phyloP scores from a whole-genome alignment of 1,140 invertebrate genomes.

The Pomacea maculata region DNA sequence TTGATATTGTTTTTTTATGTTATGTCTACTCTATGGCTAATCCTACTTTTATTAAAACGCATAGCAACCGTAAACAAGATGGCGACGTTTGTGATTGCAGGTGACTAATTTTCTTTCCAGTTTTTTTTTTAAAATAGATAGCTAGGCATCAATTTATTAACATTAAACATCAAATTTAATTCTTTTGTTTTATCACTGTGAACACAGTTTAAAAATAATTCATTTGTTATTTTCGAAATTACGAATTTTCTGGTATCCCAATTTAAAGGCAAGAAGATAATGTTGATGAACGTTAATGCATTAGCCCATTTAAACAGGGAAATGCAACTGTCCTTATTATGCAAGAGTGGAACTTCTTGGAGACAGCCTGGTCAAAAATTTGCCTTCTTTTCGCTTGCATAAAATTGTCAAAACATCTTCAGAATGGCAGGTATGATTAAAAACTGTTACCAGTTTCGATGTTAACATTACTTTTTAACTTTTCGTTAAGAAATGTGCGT shows the following conservation, averaged over 20 bases:
- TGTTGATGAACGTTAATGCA: neutral
- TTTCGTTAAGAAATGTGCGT: neutral
- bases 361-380: slow-evolving; percentile 59
- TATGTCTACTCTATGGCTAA: neutral
- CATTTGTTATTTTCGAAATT: neutral
- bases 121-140: neutral
- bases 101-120: slow-evolving; percentile 29
- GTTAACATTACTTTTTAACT: neutral
- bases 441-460: neutral
- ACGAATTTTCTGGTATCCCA: neutral
- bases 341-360: slow-evolving; percentile 62
- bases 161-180: neutral
- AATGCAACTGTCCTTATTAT: slow-evolving; percentile 64
- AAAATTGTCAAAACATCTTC: slow-evolving; percentile 60
- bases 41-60: neutral
- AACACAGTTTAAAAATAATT: neutral
- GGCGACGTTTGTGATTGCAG: slow-evolving; percentile 60
- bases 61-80: slow-evolving; percentile 47
- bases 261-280: neutral
- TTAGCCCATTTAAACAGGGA: slow-evolving; percentile 46
- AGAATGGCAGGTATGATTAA: slow-evolving; percentile 59
- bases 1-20: no score
- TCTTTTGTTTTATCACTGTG: neutral
- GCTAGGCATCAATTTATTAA: neutral
- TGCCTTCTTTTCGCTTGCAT: slow-evolving; percentile 62